Evolutionary conservation across 2,888 invertebrate species (phyloP), one percentile per base, ranked within the genome.

Genomic region (Epiblema foenella): DNA sequence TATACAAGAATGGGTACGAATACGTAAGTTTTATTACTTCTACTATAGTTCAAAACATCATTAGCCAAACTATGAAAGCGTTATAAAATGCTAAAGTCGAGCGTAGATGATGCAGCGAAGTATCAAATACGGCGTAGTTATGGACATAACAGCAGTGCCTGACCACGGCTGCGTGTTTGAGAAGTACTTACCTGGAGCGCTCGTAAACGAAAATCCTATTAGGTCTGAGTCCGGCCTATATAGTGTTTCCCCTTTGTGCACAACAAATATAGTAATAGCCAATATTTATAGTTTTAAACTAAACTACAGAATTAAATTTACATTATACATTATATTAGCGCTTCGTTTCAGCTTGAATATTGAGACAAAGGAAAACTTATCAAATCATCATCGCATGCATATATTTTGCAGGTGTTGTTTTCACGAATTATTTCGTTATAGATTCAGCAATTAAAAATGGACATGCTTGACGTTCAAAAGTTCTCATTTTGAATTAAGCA

Each of bases 151-250:
- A 56, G 62, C 71, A 71, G 67, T 37, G 42, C 17, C 51, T 57
- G 62, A 56, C 56, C 66, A 60, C 59, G 52, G 66, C 56, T 71
- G 65, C 54, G 70, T 70, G 71, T 71, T 71, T 71, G 62, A 39
- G 67, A 67, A 67, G 71, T 56, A 67, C 67, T 57, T 69, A 56
- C 62, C 60, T 59, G 66, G 67, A 39, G 20, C 15, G 62, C 70
- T 70, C 59, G 57, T 67, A 62, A 71, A 62, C 71, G 71, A 62
- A 71, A 66, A 71, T 62, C 67, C 71, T 71, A 71, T 62, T 71
- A 71, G 62, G 52, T 52, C 60, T 67, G 62, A 67, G 71, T 57
- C 71, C 65, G 65, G 71, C 66, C 64, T 58, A 56, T 71, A 67
- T 67, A 67, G 49, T 67, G 71, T 62, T 66, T 60, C 37, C 70